Evolutionary conservation across 2,797 vertebrate genomes (phyloP).

Genomic region (Arrhamphus sclerolepis): DNA sequence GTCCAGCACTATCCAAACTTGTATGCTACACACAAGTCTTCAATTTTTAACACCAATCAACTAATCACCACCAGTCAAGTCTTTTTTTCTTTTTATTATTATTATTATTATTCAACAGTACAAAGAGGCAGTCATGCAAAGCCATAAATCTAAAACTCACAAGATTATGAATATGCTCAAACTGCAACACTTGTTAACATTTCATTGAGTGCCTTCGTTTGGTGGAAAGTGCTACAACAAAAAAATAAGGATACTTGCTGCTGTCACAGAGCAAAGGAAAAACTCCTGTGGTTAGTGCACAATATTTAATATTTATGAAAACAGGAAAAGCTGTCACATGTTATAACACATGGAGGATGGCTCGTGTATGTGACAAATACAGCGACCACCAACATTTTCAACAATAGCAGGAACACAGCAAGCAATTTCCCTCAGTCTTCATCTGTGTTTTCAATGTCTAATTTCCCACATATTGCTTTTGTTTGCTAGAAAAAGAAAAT

Average conservation of each 20-base stretch:
- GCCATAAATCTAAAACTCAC: neutral
- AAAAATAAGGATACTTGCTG: too few relatives aligned
- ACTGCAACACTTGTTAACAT: too few relatives aligned
- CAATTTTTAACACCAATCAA: neutral
- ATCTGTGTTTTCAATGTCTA: conserved; percentile 7
- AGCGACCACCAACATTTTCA: conserved; percentile 21
- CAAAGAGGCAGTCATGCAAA: neutral
- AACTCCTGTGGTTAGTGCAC: conserved; percentile 5
- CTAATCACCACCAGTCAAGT: neutral
- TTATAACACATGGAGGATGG: conserved; percentile 12
- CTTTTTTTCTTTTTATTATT: too few relatives aligned
- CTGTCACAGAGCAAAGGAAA: neutral
- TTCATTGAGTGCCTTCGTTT: neutral
- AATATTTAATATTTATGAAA: conserved; percentile 30
- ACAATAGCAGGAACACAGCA: conserved; percentile 52
- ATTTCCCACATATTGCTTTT: conserved; percentile 21
- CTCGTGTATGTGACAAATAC: conserved; percentile 12
- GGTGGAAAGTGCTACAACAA: neutral
- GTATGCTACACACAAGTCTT: too few relatives aligned
- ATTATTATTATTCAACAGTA: too few relatives aligned
- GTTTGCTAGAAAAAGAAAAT: conserved; percentile 21
- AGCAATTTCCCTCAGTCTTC: conserved; percentile 17
- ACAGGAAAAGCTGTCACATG: conserved; percentile 25
- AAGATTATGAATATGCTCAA: neutral
- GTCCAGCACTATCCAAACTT: too few relatives aligned